These are phyloP conservation scores for Frankliniella fusca DNA, from an alignment of 2,888 invertebrate genomes.

Conservation along the genomic window DNA sequence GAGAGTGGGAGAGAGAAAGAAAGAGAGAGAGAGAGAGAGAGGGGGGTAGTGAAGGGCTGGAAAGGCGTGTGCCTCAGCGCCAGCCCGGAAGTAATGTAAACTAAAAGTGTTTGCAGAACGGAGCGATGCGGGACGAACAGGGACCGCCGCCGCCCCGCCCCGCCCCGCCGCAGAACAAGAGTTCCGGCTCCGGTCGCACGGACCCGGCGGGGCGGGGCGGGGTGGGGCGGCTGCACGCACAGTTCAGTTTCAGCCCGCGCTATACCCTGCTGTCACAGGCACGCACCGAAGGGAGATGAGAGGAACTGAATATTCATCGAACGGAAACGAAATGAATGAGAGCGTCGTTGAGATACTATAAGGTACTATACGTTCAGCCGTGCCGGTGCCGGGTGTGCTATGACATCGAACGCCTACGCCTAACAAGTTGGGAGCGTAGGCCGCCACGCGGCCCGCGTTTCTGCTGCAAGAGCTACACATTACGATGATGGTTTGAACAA, in stretches of 20 bases:
- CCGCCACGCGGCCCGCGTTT: too few species aligned
- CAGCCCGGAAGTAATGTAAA: slow-evolving; percentile 5
- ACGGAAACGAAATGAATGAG: too few species aligned
- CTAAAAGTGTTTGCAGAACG: slow-evolving; percentile 1
- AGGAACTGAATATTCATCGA: too few species aligned
- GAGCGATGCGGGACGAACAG: background rate
- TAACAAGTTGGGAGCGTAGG: too few species aligned
- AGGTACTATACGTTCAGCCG: too few species aligned
- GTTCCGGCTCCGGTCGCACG: background rate
- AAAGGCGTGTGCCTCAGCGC: background rate
- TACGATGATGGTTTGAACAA: too few species aligned
- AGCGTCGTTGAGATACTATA: too few species aligned
- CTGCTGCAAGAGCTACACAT: too few species aligned
- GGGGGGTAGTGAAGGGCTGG: background rate
- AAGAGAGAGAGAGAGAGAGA: background rate
- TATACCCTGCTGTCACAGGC: background rate
- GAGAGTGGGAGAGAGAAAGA: background rate
- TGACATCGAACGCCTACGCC: too few species aligned
- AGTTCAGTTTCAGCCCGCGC: background rate
- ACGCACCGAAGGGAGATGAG: background rate
- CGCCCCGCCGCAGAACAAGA: background rate
- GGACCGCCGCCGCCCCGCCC: background rate
- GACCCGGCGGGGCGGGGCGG: background rate
- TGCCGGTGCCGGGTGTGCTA: too few species aligned
- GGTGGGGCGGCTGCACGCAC: background rate